Evolutionary conservation across 2,888 invertebrate genomes (phyloP), one percentile per base, ranked within the genome.

Genomic region (Brachylomia viminalis): DNA sequence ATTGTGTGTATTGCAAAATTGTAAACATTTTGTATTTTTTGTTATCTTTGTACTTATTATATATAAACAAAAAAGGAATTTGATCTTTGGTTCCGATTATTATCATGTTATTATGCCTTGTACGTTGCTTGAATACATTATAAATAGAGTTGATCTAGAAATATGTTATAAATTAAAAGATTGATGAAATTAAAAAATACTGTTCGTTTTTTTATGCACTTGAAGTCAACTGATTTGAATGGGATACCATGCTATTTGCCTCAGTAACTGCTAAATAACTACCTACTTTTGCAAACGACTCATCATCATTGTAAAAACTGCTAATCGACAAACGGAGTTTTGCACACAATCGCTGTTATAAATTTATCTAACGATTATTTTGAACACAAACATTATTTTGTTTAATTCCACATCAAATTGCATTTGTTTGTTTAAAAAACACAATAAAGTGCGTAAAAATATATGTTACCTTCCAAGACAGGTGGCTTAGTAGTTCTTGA

Each of bases 401-500:
- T 38, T 23, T 13, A n/a, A 30, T 54, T 54, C 10, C 13, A 45
- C 4, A 27, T 72, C 3, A 38, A 38, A 52, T 67, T n/a, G 33
- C n/a, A 54, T 54, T 6, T 33, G 4, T 52, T 67, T n/a, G 33
- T 67, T 45, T n/a, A 7, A 20, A 67, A 58, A 17, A 67, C 1
- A 30, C 6, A 27, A 30, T 58, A 30, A 49, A 58, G 20, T 30
- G 0, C 0, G n/a, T 13, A 33, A 17, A 70, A 33, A 38, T 15
- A 42, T 30, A 42, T 74, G 82, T 88, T 95, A 97, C 98, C 98
- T 94, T 97, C 97, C 74, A 97, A 91, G 67, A 97, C 95, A 79
- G 97, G 97, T 1, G 98, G 98, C 83, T 97, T 97, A 74, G 97
- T 97, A 1, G 98, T 98, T 94, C 98, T 98, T 33, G 98, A 98